Conservation (phyloP, 2,888 invertebrate genomes). For the Yponomeuta sedellus region DNA sequence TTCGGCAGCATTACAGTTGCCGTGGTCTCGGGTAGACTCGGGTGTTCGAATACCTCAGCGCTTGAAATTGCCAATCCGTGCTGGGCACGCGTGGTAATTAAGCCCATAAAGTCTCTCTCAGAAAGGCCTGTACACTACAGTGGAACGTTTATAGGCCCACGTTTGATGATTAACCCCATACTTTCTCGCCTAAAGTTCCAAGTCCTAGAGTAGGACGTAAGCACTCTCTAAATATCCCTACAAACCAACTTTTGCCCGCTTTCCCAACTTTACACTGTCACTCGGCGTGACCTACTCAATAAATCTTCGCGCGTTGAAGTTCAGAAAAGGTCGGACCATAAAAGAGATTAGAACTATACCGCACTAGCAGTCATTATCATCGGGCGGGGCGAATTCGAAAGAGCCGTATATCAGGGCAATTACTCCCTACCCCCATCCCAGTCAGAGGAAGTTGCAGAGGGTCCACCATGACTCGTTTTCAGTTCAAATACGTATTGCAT, state of each 20-base stretch:
- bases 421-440: constrained; percentile 33
- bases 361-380: constrained; percentile 46
- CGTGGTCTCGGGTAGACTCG: too few species aligned
- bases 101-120: too few species aligned
- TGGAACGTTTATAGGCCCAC: too few species aligned
- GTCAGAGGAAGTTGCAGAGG: background rate
- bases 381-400: constrained; percentile 37
- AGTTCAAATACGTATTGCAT: background rate
- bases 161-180: too few species aligned
- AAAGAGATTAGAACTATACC: constrained; percentile 70
- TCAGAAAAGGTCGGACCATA: constrained; percentile 59
- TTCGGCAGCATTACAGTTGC: too few species aligned
- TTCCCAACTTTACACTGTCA: background rate
- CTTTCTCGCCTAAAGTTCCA: too few species aligned
- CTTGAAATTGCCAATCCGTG: too few species aligned
- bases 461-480: background rate
- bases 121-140: too few species aligned
- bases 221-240: background rate
- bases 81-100: too few species aligned
- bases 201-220: too few species aligned
- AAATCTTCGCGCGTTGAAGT: constrained; percentile 26
- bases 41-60: too few species aligned
- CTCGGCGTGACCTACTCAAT: background rate
- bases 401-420: constrained; percentile 58
- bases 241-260: background rate